Evolutionary conservation across 2,113 vertebrate genomes (phyloP), one percentile per base, ranked within the genome.

Genomic region (Gobiocypris rarus): DNA sequence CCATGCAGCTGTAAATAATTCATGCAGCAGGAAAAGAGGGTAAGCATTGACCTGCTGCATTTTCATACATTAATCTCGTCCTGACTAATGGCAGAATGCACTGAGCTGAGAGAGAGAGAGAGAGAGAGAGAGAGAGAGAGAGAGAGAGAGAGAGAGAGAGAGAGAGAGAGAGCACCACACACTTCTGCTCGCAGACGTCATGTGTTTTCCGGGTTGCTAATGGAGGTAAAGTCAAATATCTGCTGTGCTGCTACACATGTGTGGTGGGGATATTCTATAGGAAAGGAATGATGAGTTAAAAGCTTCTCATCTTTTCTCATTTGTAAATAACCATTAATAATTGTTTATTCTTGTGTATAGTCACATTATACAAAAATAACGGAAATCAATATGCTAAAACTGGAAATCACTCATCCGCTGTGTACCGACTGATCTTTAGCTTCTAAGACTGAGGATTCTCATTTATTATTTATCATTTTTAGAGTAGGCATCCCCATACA

Each of bases 1-100:
- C 90, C 89, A 84, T 88, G 91, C 90, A 89, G 84, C 84, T 86
- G 90, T 93, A 91, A 93, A 94, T 94, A 90, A 93, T 94, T 93
- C 87, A 94, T 93, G 83, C 71, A 61, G 80, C 80, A 90, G 89
- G 84, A 87, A 83, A 86, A 91, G 89, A 89, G 90, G 89, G 85
- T 24, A 81, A 91, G 89, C 81, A 90, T 82, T 90, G 87, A 91
- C 89, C 91, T 90, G 85, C 88, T 86, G 85, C 90, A 88, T 83
- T 90, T 92, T 93, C 90, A 92, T 92, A 89, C 89, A 93, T 93
- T 91, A 91, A 93, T 92, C 90, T 90, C 75, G 2, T 38, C 87
- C 84, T 87, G 86, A 89, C 87, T 82, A 82, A 89, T 79, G 87
- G 86, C 88, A 89, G 90, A 89, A 83, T 81, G 71, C 83, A 90